A percentile compares a stretch with the other conserved stretches of the same genome.
Evolutionary conservation across 2,797 vertebrate genomes (phyloP).

Genomic region (Benthosema pterotum): DNA sequence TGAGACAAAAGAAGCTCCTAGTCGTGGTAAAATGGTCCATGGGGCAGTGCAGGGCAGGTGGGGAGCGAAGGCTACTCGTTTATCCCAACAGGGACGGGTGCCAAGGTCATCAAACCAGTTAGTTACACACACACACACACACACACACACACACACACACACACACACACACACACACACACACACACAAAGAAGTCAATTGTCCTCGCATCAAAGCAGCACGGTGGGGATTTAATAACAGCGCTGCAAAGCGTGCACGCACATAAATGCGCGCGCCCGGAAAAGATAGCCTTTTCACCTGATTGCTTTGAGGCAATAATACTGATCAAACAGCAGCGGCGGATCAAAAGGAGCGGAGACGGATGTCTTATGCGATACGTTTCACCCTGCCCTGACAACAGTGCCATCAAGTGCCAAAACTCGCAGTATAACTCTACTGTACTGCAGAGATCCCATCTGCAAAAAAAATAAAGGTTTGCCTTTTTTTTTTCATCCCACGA

Average conservation of each 20-base stretch:
- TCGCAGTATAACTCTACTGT: constrained; percentile 30
- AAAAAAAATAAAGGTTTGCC: too few species aligned
- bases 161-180: too few species aligned
- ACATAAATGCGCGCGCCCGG: constrained; percentile 12
- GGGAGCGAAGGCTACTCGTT: constrained; percentile 28
- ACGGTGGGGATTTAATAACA: constrained; percentile 72
- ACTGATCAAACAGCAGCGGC: constrained; percentile 64
- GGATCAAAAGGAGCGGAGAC: constrained; percentile 70
- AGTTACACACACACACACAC: too few species aligned
- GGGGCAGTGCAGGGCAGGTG: constrained; percentile 4
- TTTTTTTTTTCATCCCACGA: too few species aligned
- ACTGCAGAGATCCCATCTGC: constrained; percentile 33
- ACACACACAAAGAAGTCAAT: constrained; percentile 69
- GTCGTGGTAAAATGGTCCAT: background rate
- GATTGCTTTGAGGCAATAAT: constrained; percentile 72
- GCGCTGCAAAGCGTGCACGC: constrained; percentile 7
- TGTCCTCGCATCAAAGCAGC: constrained; percentile 73
- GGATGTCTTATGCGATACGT: constrained; percentile 51
- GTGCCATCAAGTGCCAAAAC: constrained; percentile 23
- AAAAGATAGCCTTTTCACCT: constrained; percentile 59
- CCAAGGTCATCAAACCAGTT: constrained; percentile 61
- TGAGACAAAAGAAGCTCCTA: constrained; percentile 6
- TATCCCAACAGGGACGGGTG: constrained; percentile 46
- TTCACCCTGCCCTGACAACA: constrained; percentile 25
- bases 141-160: too few species aligned